Percentiles rank a stretch among this genome's conserved stretches.
Conservation (phyloP, 2,888 invertebrate species). For the Lycophotia porphyrea region DNA sequence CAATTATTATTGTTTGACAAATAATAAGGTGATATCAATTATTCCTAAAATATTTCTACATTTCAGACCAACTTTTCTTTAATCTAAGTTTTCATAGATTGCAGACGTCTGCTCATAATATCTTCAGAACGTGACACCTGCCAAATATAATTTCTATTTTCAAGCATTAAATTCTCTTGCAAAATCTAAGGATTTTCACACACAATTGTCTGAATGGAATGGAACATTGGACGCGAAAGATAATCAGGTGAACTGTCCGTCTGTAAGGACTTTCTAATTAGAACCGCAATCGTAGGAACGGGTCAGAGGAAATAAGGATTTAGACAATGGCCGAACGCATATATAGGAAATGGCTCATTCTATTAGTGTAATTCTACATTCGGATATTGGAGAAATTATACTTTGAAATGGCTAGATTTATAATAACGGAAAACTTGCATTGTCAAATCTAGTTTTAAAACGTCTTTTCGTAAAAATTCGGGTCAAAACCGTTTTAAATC, state of each 20-base stretch:
- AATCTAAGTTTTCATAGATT: not conserved
- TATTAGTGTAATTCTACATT: constrained; percentile 31
- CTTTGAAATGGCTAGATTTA: not conserved
- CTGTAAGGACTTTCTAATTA: constrained; percentile 58
- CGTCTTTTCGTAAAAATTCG: not conserved
- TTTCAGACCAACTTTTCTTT: not conserved
- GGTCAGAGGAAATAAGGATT: constrained; percentile 56
- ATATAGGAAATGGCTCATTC: constrained; percentile 34
- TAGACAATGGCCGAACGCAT: constrained; percentile 42
- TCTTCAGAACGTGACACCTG: constrained; percentile 5
- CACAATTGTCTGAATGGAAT: constrained; percentile 44
- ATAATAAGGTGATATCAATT: too few relatives aligned
- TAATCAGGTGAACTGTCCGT: constrained; percentile 67
- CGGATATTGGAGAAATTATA: not conserved
- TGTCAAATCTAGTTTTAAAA: not conserved
- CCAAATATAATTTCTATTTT: constrained; percentile 6
- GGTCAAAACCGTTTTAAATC: not conserved
- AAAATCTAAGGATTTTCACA: constrained; percentile 24
- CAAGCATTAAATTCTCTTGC: not conserved
- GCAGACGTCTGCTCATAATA: not conserved
- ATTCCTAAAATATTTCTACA: not conserved
- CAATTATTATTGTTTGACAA: too few relatives aligned
- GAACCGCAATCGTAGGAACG: constrained; percentile 50
- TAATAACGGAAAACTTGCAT: not conserved
- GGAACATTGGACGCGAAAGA: constrained; percentile 43